Evolutionary conservation across 2,113 vertebrate species (phyloP), one percentile per base, ranked within the genome.

Genomic region (Coptodon rendalli): DNA sequence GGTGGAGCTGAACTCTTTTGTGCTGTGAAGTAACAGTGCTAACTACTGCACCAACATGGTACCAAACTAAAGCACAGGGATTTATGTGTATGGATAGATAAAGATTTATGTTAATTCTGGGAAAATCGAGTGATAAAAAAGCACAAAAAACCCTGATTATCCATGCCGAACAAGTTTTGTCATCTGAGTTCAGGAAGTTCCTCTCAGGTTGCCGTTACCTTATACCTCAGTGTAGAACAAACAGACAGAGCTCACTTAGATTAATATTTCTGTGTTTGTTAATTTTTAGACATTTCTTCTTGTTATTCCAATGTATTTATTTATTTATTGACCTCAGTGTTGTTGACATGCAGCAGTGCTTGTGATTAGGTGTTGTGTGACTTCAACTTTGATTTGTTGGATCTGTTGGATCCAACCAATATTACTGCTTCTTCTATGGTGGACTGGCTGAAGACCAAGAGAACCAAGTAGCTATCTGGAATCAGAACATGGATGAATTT

Each of bases 1-100:
- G 61, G 61, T 66, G 61, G 61, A 66, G 61, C 61, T 66, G 61
- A 66, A 66, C 19, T 66, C 61, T 38, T 66, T 66, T 36, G 6
- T 66, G 61, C 61, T 66, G 61, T 66, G 61, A 38, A n/a, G 2
- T 17, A n/a, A 38, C 61, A n/a, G 10, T 38, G 19, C 19, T 66
- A 66, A 0, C 61, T 22, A 22, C 61, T n/a, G 61, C 61, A 66
- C 34, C 19, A 38, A 38, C 19, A 0, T n/a, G 19, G 19, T 38
- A 22, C 61, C 19, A 66, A 38, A 38, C 34, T 66, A 66, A 66
- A 22, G 61, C 0, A 0, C 61, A 22, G 10, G 34, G 61, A 66
- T 66, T 66, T 66, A 38, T 66, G 61, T 22, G 6, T 66, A 13
- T 66, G 34, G n/a, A 66, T 66, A 66, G 34, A 66, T 66, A 66